These are phyloP conservation scores for Cyprinella venusta DNA, from an alignment of 2,797 vertebrate genomes.

Conservation along the genomic window DNA sequence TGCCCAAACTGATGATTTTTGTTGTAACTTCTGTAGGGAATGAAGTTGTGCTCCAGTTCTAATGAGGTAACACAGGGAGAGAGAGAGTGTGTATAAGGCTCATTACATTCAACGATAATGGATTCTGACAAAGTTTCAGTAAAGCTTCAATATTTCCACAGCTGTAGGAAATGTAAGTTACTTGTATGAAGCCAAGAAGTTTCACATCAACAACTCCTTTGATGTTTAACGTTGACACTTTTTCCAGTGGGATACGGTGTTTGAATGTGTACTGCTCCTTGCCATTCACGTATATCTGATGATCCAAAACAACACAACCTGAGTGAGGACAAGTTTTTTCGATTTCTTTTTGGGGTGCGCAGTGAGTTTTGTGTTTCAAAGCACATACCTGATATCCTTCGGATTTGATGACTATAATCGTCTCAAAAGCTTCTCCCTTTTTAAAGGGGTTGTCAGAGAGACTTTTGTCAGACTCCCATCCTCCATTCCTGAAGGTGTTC, in stretches of 20 bases:
- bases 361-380: not conserved
- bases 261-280: constrained; percentile 22
- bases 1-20: not conserved
- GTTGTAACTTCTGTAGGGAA: not conserved
- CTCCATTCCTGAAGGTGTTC: constrained; percentile 28
- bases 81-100: not conserved
- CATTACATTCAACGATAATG: not conserved
- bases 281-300: constrained; percentile 36
- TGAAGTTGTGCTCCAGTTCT: not conserved
- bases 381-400: constrained; percentile 43
- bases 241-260: constrained; percentile 41
- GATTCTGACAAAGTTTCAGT: not conserved
- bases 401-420: constrained; percentile 16
- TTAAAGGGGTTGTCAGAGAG: constrained; percentile 4
- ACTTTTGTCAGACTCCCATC: not conserved
- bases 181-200: constrained; percentile 31
- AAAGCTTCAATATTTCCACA: not conserved
- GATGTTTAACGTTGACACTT: constrained; percentile 6
- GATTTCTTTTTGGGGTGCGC: no score
- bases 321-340: not conserved
- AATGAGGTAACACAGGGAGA: no score
- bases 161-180: not conserved
- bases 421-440: constrained; percentile 16
- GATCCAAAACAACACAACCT: not conserved
- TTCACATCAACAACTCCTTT: not conserved